Percentiles rank a stretch among this genome's conserved stretches.
Conservation (phyloP, 2,797 vertebrate genomes). For the Ptychobarbus kaznakovi region DNA sequence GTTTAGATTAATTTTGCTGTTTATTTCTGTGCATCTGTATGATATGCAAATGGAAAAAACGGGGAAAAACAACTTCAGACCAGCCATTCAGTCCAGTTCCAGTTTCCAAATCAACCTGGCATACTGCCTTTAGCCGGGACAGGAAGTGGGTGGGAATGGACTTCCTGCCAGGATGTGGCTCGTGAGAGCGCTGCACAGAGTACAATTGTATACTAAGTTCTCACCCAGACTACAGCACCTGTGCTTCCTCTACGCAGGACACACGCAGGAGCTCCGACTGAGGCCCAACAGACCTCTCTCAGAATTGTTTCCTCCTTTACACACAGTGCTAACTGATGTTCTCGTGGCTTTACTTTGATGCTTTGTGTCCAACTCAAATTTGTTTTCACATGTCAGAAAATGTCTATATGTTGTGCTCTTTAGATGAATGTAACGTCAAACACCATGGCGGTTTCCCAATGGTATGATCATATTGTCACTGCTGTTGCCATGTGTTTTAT, state of each 20-base stretch:
- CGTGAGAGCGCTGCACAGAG: constrained; percentile 58
- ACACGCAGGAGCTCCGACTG: constrained; percentile 16
- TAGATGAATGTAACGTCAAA: not conserved
- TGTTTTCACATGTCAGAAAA: constrained; percentile 35
- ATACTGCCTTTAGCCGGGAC: constrained; percentile 38
- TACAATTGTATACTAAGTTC: constrained; percentile 57
- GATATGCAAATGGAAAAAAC: constrained; percentile 17
- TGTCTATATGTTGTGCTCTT: constrained; percentile 14
- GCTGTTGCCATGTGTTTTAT: constrained; percentile 5
- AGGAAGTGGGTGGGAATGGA: constrained; percentile 57
- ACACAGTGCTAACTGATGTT: constrained; percentile 31
- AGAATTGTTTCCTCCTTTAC: constrained; percentile 42
- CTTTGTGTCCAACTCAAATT: not conserved
- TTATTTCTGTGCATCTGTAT: not conserved
- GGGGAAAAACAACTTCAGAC: constrained; percentile 22
- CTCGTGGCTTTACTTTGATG: constrained; percentile 22
- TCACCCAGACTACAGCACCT: constrained; percentile 62
- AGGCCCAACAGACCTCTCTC: constrained; percentile 27
- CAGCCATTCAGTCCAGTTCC: constrained; percentile 28
- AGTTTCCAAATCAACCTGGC: constrained; percentile 55
- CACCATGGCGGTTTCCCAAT: not conserved
- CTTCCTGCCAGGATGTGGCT: constrained; percentile 63
- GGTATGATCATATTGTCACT: not conserved
- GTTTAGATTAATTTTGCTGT: not conserved
- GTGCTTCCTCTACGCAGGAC: constrained; percentile 52